Evolutionary conservation across 2,113 vertebrate genomes (phyloP), one percentile per base, ranked within the genome.

Genomic region (Terrapene triunguis): DNA sequence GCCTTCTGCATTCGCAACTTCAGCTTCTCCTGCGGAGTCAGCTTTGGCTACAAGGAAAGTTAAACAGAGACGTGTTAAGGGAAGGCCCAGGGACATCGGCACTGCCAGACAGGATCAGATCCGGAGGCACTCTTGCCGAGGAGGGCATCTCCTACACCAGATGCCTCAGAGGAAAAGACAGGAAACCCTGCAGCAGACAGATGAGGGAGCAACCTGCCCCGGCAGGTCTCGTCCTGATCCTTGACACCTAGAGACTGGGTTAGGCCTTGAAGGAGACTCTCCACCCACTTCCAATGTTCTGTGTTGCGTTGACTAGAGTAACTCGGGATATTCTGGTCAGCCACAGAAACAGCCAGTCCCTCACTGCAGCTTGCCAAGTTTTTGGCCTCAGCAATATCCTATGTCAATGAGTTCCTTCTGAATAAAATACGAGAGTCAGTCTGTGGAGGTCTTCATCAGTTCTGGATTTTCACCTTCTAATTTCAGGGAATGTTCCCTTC

Each of bases 1-100:
- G 99, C 99, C 97, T 99, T 99, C 97, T 99, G 99, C 99, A 99
- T 99, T 48, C 98, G 98, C 22, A 99, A 97, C 97, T 99, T 99
- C 92, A 99, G 98, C 89, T 98, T 99, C 95, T 99, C 99, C 97
- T 99, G 99, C 0, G 99, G 99, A 0, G 99, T 99, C 98, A 99
- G 98, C 98, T 99, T 99, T 96, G 99, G 98, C 99, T 99, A 98
- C 44, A 98, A 90, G 42, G 44, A n/a, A 87, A 87, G 32, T 44
- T 7, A 86, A 94, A n/a, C 53, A 69, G 78, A 87, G 69, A 19
- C 10, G 9, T 5, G 25, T 85, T 89, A 44, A 83, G 48, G 65
- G 27, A 17, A 55, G 44, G 11, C 51, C 11, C 54, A 8, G 55
- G 29, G 89, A 89, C 86, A 8, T 72, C 2, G 25, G 10, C 21